Base-by-base conservation (phyloP, 2,797 vertebrate species). In the Semotilus atromaculatus region DNA sequence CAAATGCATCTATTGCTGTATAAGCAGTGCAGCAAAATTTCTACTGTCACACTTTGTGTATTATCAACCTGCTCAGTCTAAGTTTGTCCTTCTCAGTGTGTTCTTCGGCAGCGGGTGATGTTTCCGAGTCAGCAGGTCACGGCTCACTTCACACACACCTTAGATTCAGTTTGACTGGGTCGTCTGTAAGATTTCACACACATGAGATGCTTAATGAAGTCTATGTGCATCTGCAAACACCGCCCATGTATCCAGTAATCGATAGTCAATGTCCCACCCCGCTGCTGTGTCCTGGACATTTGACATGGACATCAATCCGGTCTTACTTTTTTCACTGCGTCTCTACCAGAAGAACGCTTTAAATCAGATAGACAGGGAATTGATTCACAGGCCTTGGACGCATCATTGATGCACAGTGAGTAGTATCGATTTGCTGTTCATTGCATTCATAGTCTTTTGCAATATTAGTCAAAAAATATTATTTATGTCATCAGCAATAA, bases 151-250 rank as follows among this genome's bases (percentile, higher is more conserved):
- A 14, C 29, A 14, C 29, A n/a, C 23, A 7, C 21, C 31, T 16
- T 34, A 10, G 29, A 29, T 66, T 83, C 7, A 4, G 7, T 29
- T 29, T 62, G 55, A 62, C n/a, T 18, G 9, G 55, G 55, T 77
- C 16, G 9, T 26, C 5, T 5, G 4, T 55, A 62, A 21, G 36
- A 62, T 77, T 16, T 43, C 16, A 6, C 55, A 19, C 1, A 19
- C 9, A 38, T 40, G 36, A 81, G 67, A 43, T 71, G 80, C 43
- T 81, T 81, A 23, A 71, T 81, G 48, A 81, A 29, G 80, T 29
- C n/a, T 60, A 7, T 4, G 2, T 60, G 51, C 7, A 16, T 60
- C 36, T 0, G 14, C n/a, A 23, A 43, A 71, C 31, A 2, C 14
- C 4, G 6, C 34, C 34, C 16, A 11, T 5, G n/a, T 5, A 58